Conservation (phyloP, 2,888 invertebrate genomes). For the Dicycla oo region DNA sequence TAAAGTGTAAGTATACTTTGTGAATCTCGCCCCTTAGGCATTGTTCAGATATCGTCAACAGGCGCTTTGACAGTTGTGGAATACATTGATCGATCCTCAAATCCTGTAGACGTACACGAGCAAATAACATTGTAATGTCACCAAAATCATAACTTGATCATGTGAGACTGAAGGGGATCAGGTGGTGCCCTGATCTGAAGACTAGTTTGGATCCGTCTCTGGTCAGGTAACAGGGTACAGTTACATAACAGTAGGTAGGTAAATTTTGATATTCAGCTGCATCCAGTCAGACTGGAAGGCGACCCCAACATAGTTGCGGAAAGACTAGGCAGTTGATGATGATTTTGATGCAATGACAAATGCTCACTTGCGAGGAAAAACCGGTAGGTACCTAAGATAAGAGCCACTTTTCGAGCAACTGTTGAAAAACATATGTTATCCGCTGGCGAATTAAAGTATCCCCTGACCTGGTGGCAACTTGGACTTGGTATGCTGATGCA, state of each 20-base stretch:
- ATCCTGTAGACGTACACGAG: neutral
- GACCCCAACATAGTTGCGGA: too few relatives aligned
- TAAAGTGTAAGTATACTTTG: neutral
- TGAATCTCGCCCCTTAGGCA: neutral
- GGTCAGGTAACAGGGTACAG: neutral
- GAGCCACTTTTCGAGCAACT: neutral
- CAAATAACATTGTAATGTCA: neutral
- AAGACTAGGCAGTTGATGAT: too few relatives aligned
- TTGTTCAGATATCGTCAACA: neutral
- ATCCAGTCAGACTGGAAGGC: too few relatives aligned
- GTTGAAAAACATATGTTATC: neutral
- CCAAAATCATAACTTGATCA: neutral
- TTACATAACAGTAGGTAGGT: neutral
- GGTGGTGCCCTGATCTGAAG: neutral
- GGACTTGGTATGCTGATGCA: conserved; percentile 68
- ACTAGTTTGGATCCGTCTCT: neutral
- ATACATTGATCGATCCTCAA: neutral
- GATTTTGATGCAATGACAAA: neutral
- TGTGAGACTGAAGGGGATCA: neutral
- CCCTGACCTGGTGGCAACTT: conserved; percentile 77
- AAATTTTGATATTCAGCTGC: neutral
- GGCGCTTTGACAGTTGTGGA: neutral
- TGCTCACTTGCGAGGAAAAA: neutral
- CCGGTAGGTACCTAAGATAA: too few relatives aligned
- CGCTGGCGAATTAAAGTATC: neutral